Base-by-base conservation (phyloP, 2,113 vertebrate genomes). In the Electrona antarctica region DNA sequence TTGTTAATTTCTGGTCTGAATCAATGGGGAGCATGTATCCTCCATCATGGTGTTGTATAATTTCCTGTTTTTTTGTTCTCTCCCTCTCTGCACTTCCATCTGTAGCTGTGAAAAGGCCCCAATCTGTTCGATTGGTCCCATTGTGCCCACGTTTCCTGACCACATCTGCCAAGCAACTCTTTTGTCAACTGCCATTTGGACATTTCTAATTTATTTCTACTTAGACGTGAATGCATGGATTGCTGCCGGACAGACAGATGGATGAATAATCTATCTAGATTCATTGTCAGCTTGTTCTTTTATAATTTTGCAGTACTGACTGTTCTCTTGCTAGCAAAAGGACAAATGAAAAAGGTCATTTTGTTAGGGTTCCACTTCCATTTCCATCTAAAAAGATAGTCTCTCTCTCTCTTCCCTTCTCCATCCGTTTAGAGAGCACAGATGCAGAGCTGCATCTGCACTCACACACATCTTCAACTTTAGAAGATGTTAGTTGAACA, bases 121-220 rank as follows among this genome's bases (percentile, higher is more conserved):
- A 82, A 61, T 81, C 81, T 84, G 78, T 80, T 87, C 69, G 80
- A 86, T 87, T 80, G 77, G 80, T 75, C 49, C 76, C 46, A 79
- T 77, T 87, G 82, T 87, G 79, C 73, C 67, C 64, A 60, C 72
- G 74, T 82, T 89, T 87, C 81, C 86, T 84, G 82, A 72, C 82
- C 83, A 86, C 85, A 88, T 89, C 88, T 88, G 88, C 85, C 86
- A 89, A 87, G 76, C 71, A 74, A 83, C 75, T 49, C 80, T 77
- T 21, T 21, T 83, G 82, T 86, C 83, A 89, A 85, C 88, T 88
- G 88, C 88, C 82, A 85, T 80, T 89, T 61, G 79, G 80, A 86
- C 85, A 69, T 81, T 47, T 84, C 76, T 79, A 89, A 89, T 87
- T 85, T 83, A 78, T 77, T 83, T 67, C 72, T 71, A 77, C 66